phyloP scores from a whole-genome alignment of 2,113 vertebrate genomes.

The Varanus komodoensis region DNA sequence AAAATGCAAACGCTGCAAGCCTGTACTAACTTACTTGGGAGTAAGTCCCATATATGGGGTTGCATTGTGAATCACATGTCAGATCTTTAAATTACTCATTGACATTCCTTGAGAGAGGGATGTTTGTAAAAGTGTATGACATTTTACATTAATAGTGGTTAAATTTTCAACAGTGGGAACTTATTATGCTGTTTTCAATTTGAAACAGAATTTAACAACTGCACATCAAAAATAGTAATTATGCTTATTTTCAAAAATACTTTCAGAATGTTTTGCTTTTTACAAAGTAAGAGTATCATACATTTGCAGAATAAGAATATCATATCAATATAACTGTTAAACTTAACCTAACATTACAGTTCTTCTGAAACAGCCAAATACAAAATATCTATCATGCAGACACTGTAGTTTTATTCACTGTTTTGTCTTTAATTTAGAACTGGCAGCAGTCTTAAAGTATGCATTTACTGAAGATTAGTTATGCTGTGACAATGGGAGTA shows the following conservation, averaged over 20 bases:
- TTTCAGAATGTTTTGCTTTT: constrained; percentile 46
- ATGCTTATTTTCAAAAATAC: constrained; percentile 55
- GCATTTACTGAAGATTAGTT: not conserved
- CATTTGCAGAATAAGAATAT: constrained; percentile 27
- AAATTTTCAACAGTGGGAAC: constrained; percentile 58
- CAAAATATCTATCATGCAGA: not conserved
- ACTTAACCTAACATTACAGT: constrained; percentile 54
- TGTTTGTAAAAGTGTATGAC: constrained; percentile 38
- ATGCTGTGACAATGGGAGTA: too few relatives aligned
- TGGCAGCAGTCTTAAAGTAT: not conserved
- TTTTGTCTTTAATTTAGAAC: constrained; percentile 44
- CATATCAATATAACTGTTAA: constrained; percentile 43
- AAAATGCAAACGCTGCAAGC: constrained; percentile 50
- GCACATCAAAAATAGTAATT: constrained; percentile 60
- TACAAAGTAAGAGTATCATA: too few relatives aligned
- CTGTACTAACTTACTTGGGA: not conserved
- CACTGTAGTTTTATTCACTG: constrained; percentile 27
- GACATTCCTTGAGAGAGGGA: constrained; percentile 52
- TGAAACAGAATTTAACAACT: constrained; percentile 60
- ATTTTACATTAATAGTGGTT: constrained; percentile 59
- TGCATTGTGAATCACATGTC: constrained; percentile 50
- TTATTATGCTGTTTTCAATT: constrained; percentile 59
- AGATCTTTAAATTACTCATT: constrained; percentile 72
- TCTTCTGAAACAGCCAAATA: not conserved
- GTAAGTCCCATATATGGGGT: too few relatives aligned